Percentiles rank a stretch among this genome's conserved stretches.
phyloP scores from a whole-genome alignment of 2,797 vertebrate species.

The Miichthys miiuy region DNA sequence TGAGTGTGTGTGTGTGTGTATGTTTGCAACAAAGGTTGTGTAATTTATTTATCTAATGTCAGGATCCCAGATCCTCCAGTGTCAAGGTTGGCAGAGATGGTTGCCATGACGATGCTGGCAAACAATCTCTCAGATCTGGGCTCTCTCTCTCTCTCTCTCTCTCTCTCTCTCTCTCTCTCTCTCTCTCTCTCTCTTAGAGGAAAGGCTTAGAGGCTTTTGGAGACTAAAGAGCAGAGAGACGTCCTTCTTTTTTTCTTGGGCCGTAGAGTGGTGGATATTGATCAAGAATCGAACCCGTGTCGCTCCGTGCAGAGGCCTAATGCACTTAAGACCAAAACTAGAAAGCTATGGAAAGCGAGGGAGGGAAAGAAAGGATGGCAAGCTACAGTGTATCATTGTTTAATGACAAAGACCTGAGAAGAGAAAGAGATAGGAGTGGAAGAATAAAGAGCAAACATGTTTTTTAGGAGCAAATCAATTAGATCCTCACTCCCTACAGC shows the following conservation, averaged over 20 bases:
- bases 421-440: slow-evolving; percentile 24
- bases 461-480: slow-evolving; percentile 74
- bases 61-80: slow-evolving; percentile 68
- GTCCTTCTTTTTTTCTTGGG: slow-evolving; percentile 46
- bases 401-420: slow-evolving; percentile 31
- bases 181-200: slow-evolving; percentile 32
- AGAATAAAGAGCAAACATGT: slow-evolving; percentile 18
- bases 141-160: slow-evolving; percentile 39
- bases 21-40: slow-evolving; percentile 48
- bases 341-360: slow-evolving; percentile 66
- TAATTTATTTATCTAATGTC: slow-evolving; percentile 74
- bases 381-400: slow-evolving; percentile 59
- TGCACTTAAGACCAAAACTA: slow-evolving; percentile 82
- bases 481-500: slow-evolving; percentile 38
- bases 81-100: slow-evolving; percentile 77
- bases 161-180: not conserved
- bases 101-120: slow-evolving; percentile 81
- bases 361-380: slow-evolving; percentile 43
- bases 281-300: slow-evolving; percentile 84
- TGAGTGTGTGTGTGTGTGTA: not conserved
- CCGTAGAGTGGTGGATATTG: slow-evolving; percentile 83
- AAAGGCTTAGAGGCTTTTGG: slow-evolving; percentile 56
- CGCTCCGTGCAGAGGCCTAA: slow-evolving; percentile 81
- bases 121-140: slow-evolving; percentile 78
- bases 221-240: slow-evolving; percentile 56